Percentiles rank a stretch among this genome's conserved stretches.
These are phyloP conservation scores for Drosophila lacicola DNA, from an alignment of 2,888 invertebrate species.

Conservation along the genomic window DNA sequence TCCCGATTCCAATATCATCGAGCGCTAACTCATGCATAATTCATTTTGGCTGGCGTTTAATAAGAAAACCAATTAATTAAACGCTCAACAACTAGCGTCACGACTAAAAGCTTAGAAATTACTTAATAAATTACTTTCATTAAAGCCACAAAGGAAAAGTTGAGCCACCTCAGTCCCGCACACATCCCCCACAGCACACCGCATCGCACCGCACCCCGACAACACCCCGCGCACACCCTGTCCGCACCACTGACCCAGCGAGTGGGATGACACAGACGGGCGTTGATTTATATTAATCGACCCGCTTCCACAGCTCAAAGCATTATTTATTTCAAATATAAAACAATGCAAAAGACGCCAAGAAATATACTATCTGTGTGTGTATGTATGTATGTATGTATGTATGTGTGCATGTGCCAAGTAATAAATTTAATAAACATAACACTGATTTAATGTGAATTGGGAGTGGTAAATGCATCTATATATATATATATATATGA, in stretches of 20 bases:
- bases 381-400: neutral
- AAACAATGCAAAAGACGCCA: constrained; percentile 57
- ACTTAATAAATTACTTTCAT: constrained; percentile 79
- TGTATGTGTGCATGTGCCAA: constrained; percentile 38
- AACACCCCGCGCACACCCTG: neutral
- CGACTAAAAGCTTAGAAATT: constrained; percentile 77
- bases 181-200: constrained; percentile 2
- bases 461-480: constrained; percentile 4
- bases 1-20: constrained; percentile 24
- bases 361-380: constrained; percentile 30
- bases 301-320: constrained; percentile 62
- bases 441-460: constrained; percentile 19
- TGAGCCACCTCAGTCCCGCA: constrained; percentile 35
- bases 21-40: constrained; percentile 57
- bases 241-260: constrained; percentile 6
- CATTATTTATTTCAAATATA: constrained; percentile 68
- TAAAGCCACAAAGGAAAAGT: constrained; percentile 74
- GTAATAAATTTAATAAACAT: constrained; percentile 65
- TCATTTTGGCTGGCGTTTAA: constrained; percentile 68
- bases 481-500: neutral
- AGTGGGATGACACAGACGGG: constrained; percentile 65
- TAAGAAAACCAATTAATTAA: constrained; percentile 75
- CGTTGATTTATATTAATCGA: constrained; percentile 78
- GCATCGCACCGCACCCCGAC: too few species aligned
- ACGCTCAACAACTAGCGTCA: constrained; percentile 69